Base-by-base conservation (phyloP, 2,888 invertebrate species). In the Portevinia maculata region DNA sequence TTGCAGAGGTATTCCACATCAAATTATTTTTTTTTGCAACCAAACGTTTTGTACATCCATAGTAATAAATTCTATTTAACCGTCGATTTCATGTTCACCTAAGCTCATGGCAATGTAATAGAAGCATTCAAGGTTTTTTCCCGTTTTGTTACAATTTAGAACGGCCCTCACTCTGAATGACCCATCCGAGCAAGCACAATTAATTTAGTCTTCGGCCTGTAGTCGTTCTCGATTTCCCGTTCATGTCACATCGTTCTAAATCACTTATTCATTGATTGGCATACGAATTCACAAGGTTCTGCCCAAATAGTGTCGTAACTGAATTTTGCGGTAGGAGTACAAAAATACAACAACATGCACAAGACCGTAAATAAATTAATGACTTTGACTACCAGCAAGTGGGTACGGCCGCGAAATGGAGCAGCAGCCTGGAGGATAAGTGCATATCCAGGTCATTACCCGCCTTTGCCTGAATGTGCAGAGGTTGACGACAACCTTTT, bases 341-440 rank as follows among this genome's bases (percentile, higher is more conserved):
- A 75, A 57, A 53, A 67, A 44, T 7, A n/a, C n/a, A n/a, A n/a
- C 28, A 52, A 53, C 65, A 52, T 53, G 62, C 37, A 46, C 52
- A 67, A 67, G 32, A 19, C 59, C 55, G 52, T 75, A 75, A 65
- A 75, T 75, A 75, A 67, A 75, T 67, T 52, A 65, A 75, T 48
- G 48, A 55, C 59, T 44, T 52, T 50, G 17, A 11, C n/a, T n/a
- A 53, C 15, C 15, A 50, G 39, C 11, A 74, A n/a, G n/a, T n/a
- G 30, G 30, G 57, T 64, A 64, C 17, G 30, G 21, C 55, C 62
- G 55, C 55, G 39, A 73, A 55, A 34, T 57, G 55, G n/a, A 39
- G 28, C 28, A 55, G 30, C 64, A 57, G 64, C 32, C 28, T 32
- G 50, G 11, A 30, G 24, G 46, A 17, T 41, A 9, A 4, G 8